These are phyloP conservation scores for Dicerorhinus sumatrensis DNA, from an alignment of 2,113 vertebrate genomes.

Conservation along the genomic window DNA sequence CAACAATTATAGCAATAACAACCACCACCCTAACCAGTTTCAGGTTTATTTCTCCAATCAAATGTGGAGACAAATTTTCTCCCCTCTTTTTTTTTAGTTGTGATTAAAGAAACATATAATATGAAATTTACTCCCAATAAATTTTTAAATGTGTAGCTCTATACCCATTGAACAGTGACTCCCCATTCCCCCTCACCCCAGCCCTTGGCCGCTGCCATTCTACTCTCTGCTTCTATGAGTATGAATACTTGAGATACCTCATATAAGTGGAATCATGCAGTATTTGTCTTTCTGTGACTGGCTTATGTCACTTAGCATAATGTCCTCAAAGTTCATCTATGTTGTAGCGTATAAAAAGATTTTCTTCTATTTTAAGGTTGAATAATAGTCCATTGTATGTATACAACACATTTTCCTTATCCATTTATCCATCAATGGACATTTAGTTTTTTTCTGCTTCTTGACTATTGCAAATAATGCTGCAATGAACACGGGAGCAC, in stretches of 20 bases:
- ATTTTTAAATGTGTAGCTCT: background rate
- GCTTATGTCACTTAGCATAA: background rate
- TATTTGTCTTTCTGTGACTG: background rate
- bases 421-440: background rate
- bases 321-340: background rate
- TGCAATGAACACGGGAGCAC: background rate
- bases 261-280: background rate
- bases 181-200: no score
- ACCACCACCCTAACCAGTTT: background rate
- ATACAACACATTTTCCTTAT: background rate
- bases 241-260: background rate
- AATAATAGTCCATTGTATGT: background rate
- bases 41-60: background rate
- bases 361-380: background rate
- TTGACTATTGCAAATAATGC: background rate
- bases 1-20: background rate
- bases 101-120: background rate
- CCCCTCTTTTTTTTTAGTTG: background rate
- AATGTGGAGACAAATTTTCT: background rate
- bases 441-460: background rate
- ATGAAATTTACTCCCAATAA: background rate
- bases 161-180: background rate
- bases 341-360: background rate
- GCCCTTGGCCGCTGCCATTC: background rate
- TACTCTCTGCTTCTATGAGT: background rate